Evolutionary conservation across 1,140 invertebrate species (phyloP), one percentile per base, ranked within the genome.

Genomic region (Heliconius nattereri): DNA sequence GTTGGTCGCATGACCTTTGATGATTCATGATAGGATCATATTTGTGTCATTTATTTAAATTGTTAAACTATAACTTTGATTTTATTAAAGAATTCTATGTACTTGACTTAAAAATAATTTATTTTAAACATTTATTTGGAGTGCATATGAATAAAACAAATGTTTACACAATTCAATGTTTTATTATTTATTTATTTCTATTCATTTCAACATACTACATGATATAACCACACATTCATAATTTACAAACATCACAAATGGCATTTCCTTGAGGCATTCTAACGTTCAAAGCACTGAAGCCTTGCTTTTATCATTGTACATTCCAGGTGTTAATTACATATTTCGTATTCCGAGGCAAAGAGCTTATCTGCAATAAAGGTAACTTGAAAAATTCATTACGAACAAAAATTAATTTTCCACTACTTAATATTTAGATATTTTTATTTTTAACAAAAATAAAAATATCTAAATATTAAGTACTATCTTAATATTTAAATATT

Each of bases 1-100:
- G 95, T 96, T 7, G 96, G 97, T 1, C 93, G 97, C 83, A 97
- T 98, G 94, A 97, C 97, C 35, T 98, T 97, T 94, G 97, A 97
- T 89, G 97, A 98, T 90, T 97, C 95, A 81, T 96, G 95, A 95
- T 89, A 81, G 23, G 40, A 77, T 23, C 78, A 78, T 83, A 66
- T 23, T 82, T 78, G 79, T 80, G 71, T 72, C 60, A 76, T 84
- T 83, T 75, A 76, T 79, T 81, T 73, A 73, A 57, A 71, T 73
- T 77, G 70, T 72, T 77, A 32, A 77, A 77, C 19, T 35, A 32
- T 6, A 66, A 29, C 23, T 66, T 29, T 66, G 23, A 66, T 66
- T 66, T 66, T 66, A 66, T 66, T 66, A 76, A 70, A 54, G 26
- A 40, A 66, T 19, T 70, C 16, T 20, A 49, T 66, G 54, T 76